Conservation (phyloP, 2,888 invertebrate species). For the Cryptus viduatorius region DNA sequence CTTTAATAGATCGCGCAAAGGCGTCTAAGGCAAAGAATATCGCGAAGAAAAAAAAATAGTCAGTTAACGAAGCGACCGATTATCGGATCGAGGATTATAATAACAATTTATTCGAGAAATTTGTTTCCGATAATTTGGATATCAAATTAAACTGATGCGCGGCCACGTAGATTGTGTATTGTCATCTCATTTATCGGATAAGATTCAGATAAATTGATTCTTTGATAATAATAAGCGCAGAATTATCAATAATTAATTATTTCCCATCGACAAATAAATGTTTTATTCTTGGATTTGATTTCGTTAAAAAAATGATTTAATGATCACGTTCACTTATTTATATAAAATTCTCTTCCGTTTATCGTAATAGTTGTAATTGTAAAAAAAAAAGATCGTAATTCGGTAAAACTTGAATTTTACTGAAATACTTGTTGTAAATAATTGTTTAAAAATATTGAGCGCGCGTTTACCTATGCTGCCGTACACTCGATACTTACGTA, state of each 20-base stretch:
- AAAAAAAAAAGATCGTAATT: constrained; percentile 15
- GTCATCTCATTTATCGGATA: background rate
- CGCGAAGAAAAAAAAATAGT: background rate
- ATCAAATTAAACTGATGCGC: background rate
- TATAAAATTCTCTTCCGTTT: constrained; percentile 9
- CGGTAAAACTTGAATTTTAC: background rate
- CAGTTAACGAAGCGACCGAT: background rate
- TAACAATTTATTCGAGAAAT: background rate
- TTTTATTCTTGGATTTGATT: background rate
- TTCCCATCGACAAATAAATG: background rate
- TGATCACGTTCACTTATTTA: background rate
- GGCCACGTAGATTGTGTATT: background rate
- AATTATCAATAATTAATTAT: background rate
- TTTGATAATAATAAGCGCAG: background rate
- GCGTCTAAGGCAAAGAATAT: background rate
- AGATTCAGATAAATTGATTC: background rate
- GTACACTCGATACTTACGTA: background rate
- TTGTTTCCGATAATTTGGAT: background rate
- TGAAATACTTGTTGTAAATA: background rate
- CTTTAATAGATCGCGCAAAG: background rate
- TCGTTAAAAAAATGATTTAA: background rate
- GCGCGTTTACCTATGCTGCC: constrained; percentile 15
- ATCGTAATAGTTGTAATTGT: background rate
- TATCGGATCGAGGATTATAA: background rate
- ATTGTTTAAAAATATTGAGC: constrained; percentile 24